Percentiles rank a stretch among this genome's conserved stretches.
phyloP scores from a whole-genome alignment of 64 coral and sea anemone genomes.

The Montipora cactus region DNA sequence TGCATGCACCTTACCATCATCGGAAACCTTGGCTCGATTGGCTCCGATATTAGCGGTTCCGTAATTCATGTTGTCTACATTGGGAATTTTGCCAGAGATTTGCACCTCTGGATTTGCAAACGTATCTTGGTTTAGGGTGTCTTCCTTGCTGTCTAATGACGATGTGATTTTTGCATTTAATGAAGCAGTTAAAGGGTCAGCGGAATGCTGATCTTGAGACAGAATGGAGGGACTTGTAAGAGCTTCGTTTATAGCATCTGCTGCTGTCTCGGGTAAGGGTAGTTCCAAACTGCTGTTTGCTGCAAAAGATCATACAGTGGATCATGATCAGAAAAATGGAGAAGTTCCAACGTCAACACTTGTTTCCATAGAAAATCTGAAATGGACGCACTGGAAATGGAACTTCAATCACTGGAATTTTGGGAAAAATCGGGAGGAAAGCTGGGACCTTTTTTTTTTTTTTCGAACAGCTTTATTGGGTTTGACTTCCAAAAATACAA shows the following conservation, averaged over 20 bases:
- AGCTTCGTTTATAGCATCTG: constrained; percentile 14
- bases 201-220: constrained; percentile 24
- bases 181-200: constrained; percentile 21
- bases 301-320: background rate
- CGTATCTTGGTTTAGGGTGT: background rate
- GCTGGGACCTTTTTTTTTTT: too few species aligned
- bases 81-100: constrained; percentile 41
- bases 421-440: too few species aligned
- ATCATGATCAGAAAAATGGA: too few species aligned
- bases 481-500: too few species aligned
- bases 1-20: background rate
- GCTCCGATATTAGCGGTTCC: background rate
- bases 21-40: background rate
- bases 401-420: too few species aligned
- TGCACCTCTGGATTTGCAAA: constrained; percentile 18
- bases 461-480: too few species aligned
- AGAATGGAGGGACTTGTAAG: constrained; percentile 14
- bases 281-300: background rate
- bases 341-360: too few species aligned
- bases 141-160: background rate
- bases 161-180: constrained; percentile 28
- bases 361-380: too few species aligned
- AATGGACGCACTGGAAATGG: too few species aligned
- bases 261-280: background rate
- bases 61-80: background rate